Evolutionary conservation across 2,113 vertebrate species (phyloP).

Genomic region (Scomber colias): DNA sequence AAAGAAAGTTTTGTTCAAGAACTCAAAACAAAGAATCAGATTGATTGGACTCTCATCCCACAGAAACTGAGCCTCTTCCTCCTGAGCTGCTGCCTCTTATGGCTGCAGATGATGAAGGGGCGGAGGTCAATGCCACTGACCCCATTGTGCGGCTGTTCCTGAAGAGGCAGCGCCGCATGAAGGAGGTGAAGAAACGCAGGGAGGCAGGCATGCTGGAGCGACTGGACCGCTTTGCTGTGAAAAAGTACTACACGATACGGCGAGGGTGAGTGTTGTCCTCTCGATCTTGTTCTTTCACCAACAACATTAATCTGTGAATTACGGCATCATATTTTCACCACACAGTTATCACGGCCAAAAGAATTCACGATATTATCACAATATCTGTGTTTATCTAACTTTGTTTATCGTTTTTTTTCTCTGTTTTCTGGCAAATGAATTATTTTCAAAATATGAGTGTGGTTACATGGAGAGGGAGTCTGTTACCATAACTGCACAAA

Average conservation of each 20-base stretch:
- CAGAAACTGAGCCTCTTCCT: conserved; percentile 90
- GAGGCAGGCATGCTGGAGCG: conserved; percentile 83
- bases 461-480: too few relatives aligned
- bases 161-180: conserved; percentile 86
- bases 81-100: conserved; percentile 91
- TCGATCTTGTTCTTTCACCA: too few relatives aligned
- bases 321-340: neutral
- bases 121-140: conserved; percentile 82
- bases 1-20: too few relatives aligned
- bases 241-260: conserved; percentile 90
- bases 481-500: too few relatives aligned
- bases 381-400: neutral
- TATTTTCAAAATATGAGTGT: too few relatives aligned
- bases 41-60: neutral
- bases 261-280: conserved; percentile 85
- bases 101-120: conserved; percentile 67
- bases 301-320: too few relatives aligned
- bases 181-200: conserved; percentile 85
- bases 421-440: too few relatives aligned
- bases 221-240: conserved; percentile 85
- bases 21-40: too few relatives aligned
- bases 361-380: too few relatives aligned
- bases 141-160: conserved; percentile 88
- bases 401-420: neutral
- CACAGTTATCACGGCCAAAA: neutral